Evolutionary conservation across 2,797 vertebrate species (phyloP).

Genomic region (Enteromius anoplus): DNA sequence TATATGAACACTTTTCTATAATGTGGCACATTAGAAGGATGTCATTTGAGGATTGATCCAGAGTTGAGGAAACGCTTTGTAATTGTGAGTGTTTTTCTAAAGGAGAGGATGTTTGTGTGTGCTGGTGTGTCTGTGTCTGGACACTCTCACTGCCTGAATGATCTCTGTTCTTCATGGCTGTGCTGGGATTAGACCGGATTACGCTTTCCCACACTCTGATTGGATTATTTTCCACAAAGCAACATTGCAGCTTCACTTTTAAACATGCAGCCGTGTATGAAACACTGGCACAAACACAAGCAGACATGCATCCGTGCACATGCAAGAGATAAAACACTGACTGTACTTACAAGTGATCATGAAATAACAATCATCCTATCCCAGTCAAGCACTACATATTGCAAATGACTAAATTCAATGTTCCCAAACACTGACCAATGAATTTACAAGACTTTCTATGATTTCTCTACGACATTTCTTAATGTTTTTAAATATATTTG

Average conservation of each 20-base stretch:
- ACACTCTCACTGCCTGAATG: constrained; percentile 53
- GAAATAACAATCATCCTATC: background rate
- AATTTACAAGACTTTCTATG: background rate
- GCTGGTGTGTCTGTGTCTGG: constrained; percentile 12
- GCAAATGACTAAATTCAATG: background rate
- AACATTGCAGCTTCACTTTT: constrained; percentile 61
- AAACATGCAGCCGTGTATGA: constrained; percentile 67
- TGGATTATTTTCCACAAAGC: constrained; percentile 74
- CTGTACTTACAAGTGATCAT: background rate
- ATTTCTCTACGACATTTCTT: background rate
- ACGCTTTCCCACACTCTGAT: constrained; percentile 72
- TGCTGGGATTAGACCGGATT: constrained; percentile 78
- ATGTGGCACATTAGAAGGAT: background rate
- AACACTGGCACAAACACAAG: constrained; percentile 51
- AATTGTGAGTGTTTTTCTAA: background rate
- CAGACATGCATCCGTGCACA: background rate
- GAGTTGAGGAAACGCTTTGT: background rate
- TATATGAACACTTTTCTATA: background rate
- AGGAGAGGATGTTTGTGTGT: background rate
- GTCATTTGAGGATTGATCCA: background rate
- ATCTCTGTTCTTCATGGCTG: constrained; percentile 61
- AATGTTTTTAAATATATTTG: background rate
- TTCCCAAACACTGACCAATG: background rate
- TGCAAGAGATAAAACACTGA: background rate
- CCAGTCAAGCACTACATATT: background rate